Evolutionary conservation across 2,797 vertebrate species (phyloP), one percentile per base, ranked within the genome.

Genomic region (Cossypha polioptera): DNA sequence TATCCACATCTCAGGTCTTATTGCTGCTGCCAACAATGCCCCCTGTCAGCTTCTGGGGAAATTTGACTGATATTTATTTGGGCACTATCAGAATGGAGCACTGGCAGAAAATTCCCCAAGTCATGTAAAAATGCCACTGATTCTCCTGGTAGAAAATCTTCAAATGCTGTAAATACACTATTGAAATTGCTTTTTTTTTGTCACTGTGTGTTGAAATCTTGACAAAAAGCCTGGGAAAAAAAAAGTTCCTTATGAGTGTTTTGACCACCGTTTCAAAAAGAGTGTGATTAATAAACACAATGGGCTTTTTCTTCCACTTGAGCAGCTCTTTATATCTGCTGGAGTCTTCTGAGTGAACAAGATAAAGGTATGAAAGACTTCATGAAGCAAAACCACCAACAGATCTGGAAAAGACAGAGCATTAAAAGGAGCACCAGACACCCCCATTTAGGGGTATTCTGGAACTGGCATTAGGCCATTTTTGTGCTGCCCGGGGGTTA

Each of bases 351-450:
- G 42, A 21, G 42, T 74, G 58, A 88, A 57, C 0, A 1, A 80
- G 75, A 94, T 74, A 89, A 86, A 90, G 59, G 53, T 50, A 31
- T 74, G 74, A 94, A 92, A 92, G 68, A 72, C 38, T 88, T 83
- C 21, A 66, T 61, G 53, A 95, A 77, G 40, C 24, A 87, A 94
- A 95, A 54, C 18, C 26, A 61, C 54, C 28, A 36, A 51, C 3
- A 75, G 38, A 71, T 77, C 84, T 20, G 16, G 68, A 68, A 96
- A 94, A 47, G 50, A 59, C 26, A 53, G 29, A 61, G 28, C 21
- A 81, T 57, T 42, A 38, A 61, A 76, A 67, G 54, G 26, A 63
- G 5, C 10, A 8, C 50, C 66, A 88, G 62, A n/a, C 36, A 47
- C 11, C 29, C 1, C 0, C 26, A 43, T 72, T 78, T 54, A 51